Evolutionary conservation across 2,797 vertebrate species (phyloP).

Genomic region (Sebastes itinus): DNA sequence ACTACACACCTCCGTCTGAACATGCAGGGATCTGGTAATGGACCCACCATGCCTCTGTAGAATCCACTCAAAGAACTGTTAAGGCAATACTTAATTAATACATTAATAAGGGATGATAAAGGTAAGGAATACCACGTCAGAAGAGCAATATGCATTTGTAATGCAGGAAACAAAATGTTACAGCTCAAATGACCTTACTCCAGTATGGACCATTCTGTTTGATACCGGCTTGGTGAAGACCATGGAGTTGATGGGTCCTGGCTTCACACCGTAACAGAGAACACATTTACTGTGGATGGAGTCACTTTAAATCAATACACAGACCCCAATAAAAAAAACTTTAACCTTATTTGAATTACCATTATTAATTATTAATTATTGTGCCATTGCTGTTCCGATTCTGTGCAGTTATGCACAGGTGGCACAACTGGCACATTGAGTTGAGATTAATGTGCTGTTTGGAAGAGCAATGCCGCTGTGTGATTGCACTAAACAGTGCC

Average conservation of each 20-base stretch:
- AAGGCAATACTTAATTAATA: too few relatives aligned
- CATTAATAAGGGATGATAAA: too few relatives aligned
- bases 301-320: not conserved
- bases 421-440: too few relatives aligned
- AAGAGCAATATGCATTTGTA: not conserved
- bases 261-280: not conserved
- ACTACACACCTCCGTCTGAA: too few relatives aligned
- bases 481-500: too few relatives aligned
- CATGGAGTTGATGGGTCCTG: not conserved
- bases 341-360: not conserved
- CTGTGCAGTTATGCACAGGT: too few relatives aligned
- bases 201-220: not conserved
- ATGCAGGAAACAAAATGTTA: not conserved
- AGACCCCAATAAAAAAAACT: too few relatives aligned
- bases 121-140: not conserved
- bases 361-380: not conserved
- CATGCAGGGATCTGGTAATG: not conserved
- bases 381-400: too few relatives aligned
- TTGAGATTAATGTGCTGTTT: too few relatives aligned
- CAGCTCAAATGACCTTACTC: not conserved
- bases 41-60: not conserved
- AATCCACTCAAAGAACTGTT: not conserved
- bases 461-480: too few relatives aligned
- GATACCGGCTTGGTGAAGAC: not conserved
- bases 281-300: not conserved